A percentile compares a stretch with the other conserved stretches of the same genome.
phyloP scores from a whole-genome alignment of 2,888 invertebrate genomes.

The Teleiodes luculella region DNA sequence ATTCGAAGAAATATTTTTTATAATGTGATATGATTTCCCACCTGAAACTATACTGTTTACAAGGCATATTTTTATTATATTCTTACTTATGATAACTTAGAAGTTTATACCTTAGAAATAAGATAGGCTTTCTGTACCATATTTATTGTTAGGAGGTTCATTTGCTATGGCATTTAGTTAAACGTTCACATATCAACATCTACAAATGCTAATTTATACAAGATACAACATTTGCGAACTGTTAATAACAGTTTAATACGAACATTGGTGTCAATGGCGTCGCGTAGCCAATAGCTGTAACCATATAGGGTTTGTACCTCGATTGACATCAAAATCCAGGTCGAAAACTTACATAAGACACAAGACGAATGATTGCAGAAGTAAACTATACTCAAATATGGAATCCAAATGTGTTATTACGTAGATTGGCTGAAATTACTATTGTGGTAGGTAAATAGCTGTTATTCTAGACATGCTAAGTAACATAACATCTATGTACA shows the following conservation, averaged over 20 bases:
- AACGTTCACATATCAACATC: not conserved
- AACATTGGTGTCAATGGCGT: slow-evolving; percentile 43
- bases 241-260: slow-evolving; percentile 19
- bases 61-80: too few relatives aligned
- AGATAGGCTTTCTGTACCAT: too few relatives aligned
- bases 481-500: not conserved
- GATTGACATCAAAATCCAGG: not conserved
- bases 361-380: not conserved
- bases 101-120: too few relatives aligned
- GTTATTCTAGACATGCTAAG: not conserved
- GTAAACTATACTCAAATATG: not conserved
- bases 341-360: not conserved
- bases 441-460: slow-evolving; percentile 3
- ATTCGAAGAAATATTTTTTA: too few relatives aligned
- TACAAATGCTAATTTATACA: not conserved
- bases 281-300: not conserved
- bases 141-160: too few relatives aligned
- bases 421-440: slow-evolving; percentile 1
- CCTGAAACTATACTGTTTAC: too few relatives aligned
- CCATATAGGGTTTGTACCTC: slow-evolving; percentile 1
- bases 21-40: too few relatives aligned
- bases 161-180: not conserved
- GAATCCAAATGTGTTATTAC: not conserved
- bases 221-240: not conserved
- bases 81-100: too few relatives aligned